Percentiles rank a stretch among this genome's conserved stretches.
Conservation (phyloP, 2,888 invertebrate genomes). For the Cantharis flavilabris region DNA sequence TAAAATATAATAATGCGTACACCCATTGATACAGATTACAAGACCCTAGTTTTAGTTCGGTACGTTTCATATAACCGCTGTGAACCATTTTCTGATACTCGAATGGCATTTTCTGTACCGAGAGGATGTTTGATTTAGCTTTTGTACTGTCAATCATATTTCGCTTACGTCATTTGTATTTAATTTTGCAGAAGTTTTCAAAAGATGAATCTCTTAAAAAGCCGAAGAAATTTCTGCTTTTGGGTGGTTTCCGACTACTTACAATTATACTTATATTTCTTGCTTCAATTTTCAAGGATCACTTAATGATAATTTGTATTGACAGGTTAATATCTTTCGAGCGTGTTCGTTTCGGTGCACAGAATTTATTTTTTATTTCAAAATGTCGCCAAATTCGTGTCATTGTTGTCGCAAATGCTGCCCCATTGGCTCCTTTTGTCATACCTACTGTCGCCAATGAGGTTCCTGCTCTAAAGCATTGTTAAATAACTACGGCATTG, state of each 20-base stretch:
- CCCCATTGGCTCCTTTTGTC: conserved; percentile 51
- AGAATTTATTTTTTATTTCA: not conserved
- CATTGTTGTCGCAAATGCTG: conserved; percentile 36
- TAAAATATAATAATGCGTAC: conserved; percentile 27
- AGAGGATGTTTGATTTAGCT: conserved; percentile 29
- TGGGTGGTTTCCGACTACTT: conserved; percentile 5
- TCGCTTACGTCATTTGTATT: conserved; percentile 41
- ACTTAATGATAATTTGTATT: conserved; percentile 9
- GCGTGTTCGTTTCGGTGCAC: conserved; percentile 5
- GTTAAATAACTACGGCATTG: conserved; percentile 40
- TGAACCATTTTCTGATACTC: conserved; percentile 28
- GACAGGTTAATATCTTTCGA: conserved; percentile 3
- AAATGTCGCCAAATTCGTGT: conserved; percentile 34
- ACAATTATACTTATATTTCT: conserved; percentile 6
- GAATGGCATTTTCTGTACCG: conserved; percentile 35
- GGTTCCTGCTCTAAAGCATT: conserved; percentile 45
- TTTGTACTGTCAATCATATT: conserved; percentile 52
- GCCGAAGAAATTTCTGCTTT: conserved; percentile 17
- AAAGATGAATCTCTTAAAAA: conserved; percentile 19
- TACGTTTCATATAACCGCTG: conserved; percentile 28
- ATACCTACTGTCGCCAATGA: conserved; percentile 47
- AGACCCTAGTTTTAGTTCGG: conserved; percentile 30
- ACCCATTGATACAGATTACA: conserved; percentile 35
- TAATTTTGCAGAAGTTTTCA: conserved; percentile 40
- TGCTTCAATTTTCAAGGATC: conserved; percentile 10